Evolutionary conservation across 2,888 invertebrate genomes (phyloP).

Genomic region (Hymenopus coronatus): DNA sequence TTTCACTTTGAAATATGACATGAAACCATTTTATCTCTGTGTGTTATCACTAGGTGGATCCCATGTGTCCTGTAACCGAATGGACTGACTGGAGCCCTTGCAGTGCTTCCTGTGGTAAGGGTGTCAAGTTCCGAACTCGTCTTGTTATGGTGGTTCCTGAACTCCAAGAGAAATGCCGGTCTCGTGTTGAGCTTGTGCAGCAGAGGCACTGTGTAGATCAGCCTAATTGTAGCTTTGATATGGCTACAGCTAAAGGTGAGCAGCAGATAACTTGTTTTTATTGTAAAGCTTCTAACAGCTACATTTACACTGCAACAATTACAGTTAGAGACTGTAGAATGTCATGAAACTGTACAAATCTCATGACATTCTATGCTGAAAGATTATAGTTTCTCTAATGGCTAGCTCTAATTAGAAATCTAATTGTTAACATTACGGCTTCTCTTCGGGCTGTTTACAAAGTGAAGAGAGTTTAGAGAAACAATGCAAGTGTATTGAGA

Average conservation of each 20-base stretch:
- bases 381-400: no score
- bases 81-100: constrained; percentile 95
- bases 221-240: constrained; percentile 67
- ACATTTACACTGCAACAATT: no score
- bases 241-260: constrained; percentile 73
- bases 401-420: no score
- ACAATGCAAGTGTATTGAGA: no score
- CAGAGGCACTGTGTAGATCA: constrained; percentile 67
- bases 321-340: no score
- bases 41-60: constrained; percentile 42
- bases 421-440: no score
- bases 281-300: background rate
- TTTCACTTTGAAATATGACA: background rate
- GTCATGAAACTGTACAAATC: no score
- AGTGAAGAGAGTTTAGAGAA: no score
- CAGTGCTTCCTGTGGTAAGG: constrained; percentile 83
- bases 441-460: no score
- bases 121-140: constrained; percentile 70
- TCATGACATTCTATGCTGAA: no score
- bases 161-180: constrained; percentile 62
- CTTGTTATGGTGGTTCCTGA: constrained; percentile 65
- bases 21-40: no score
- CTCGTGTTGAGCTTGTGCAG: constrained; percentile 69
- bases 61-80: constrained; percentile 66
- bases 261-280: constrained; percentile 19